Evolutionary conservation across 2,797 vertebrate genomes (phyloP).

Genomic region (Lithobates sylvaticus): DNA sequence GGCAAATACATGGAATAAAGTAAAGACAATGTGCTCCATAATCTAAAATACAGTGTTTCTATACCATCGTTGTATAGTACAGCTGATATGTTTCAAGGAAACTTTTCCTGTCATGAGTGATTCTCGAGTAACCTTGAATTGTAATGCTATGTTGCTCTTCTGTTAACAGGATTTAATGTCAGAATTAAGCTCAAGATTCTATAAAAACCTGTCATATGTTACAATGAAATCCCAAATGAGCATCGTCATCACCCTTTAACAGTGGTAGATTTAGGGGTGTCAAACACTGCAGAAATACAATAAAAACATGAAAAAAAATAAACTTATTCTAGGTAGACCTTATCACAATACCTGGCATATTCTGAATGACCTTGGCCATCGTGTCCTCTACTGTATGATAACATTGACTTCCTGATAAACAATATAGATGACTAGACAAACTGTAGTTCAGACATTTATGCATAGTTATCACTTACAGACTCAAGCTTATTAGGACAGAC

Average conservation of each 20-base stretch:
- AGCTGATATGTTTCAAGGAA: constrained; percentile 68
- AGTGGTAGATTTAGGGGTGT: background rate
- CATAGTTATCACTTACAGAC: constrained; percentile 65
- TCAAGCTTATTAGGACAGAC: constrained; percentile 57
- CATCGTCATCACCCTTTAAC: background rate
- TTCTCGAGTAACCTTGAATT: constrained; percentile 67
- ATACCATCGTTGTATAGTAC: constrained; percentile 70
- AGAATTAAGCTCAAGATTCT: background rate
- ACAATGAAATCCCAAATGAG: constrained; percentile 19
- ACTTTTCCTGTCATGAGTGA: constrained; percentile 66
- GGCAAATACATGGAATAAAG: constrained; percentile 78
- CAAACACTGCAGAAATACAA: constrained; percentile 1
- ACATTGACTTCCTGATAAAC: constrained; percentile 67
- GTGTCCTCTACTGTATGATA: constrained; percentile 63
- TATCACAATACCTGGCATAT: constrained; percentile 66
- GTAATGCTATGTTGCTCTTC: background rate
- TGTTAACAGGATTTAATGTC: constrained; percentile 57
- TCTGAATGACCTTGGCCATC: constrained; percentile 65
- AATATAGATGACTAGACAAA: constrained; percentile 55
- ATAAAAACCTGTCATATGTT: background rate
- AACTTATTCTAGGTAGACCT: constrained; percentile 60
- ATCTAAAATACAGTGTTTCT: constrained; percentile 94
- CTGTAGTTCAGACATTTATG: constrained; percentile 64
- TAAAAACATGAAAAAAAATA: constrained; percentile 58
- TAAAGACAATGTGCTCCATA: constrained; percentile 85